Evolutionary conservation across 2,797 vertebrate species (phyloP).

Genomic region (Pterois miles): DNA sequence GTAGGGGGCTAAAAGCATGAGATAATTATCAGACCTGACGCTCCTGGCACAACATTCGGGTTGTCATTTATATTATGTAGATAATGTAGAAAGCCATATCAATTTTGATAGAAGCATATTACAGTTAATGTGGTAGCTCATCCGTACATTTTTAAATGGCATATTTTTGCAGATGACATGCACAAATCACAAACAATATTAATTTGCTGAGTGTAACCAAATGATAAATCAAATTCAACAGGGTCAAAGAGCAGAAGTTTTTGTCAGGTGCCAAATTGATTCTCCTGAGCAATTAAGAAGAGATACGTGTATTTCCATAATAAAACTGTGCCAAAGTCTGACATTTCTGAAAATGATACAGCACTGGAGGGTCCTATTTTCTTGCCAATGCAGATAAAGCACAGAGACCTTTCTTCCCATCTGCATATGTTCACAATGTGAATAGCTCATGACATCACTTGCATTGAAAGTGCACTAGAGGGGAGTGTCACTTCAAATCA

Average conservation of each 20-base stretch:
- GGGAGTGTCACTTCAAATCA: constrained; percentile 41
- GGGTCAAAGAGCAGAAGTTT: constrained; percentile 2
- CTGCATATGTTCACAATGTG: constrained; percentile 4
- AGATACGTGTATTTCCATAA: constrained; percentile 18
- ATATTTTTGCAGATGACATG: background rate
- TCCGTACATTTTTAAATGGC: background rate
- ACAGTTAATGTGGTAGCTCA: constrained; percentile 3
- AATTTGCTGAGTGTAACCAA: constrained; percentile 14
- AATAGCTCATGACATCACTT: constrained; percentile 6
- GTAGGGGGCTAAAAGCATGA: background rate
- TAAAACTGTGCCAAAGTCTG: constrained; percentile 30
- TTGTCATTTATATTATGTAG: constrained; percentile 14
- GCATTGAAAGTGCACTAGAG: constrained; percentile 19
- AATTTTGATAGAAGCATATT: background rate
- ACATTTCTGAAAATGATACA: constrained; percentile 24
- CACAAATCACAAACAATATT: constrained; percentile 1
- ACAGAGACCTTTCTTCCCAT: constrained; percentile 18
- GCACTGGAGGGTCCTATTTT: constrained; percentile 2
- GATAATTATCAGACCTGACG: constrained; percentile 39
- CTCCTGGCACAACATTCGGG: background rate
- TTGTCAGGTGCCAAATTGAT: constrained; percentile 34
- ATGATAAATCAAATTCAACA: constrained; percentile 37
- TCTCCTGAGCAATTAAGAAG: constrained; percentile 37
- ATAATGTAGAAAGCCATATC: background rate
- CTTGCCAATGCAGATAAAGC: background rate